Evolutionary conservation across 2,797 vertebrate species (phyloP), one percentile per base, ranked within the genome.

Genomic region (Gymnopithys bicolor): DNA sequence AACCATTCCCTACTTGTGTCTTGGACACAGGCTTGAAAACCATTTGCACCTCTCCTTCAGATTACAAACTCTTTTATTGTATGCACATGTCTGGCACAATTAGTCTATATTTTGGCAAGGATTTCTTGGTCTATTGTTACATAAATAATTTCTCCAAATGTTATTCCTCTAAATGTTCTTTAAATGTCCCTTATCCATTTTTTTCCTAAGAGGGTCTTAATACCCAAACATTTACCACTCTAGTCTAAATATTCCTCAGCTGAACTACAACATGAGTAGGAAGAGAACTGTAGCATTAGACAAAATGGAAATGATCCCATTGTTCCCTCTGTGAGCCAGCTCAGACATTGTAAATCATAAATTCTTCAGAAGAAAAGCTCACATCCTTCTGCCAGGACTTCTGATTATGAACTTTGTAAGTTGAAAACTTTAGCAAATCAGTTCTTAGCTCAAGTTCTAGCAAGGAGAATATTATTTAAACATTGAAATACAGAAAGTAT

Each of bases 191-290:
- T 69, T 39, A 73, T 59, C 21, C 27, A 2, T 90, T 77, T 63
- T 68, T 81, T 77, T 33, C 21, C 48, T 63, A 55, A 76, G 41
- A 70, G 41, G 5, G 28, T 73, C 45, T 82, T 82, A 78, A 91
- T 88, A 91, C 37, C 55, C 80, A 96, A 95, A 96, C 67, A 95
- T 92, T 90, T 93, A 84, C 67, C 33, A 52, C 48, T 73, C 4
- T 76, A 94, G 78, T 95, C 90, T 95, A 96, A 95, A 95, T 95
- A 95, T 74, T 76, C 80, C 67, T 93, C 70, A 89, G 59, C 27
- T 66, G 67, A 89, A 90, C 59, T 82, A 55, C 75, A 92, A n/a
- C 46, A 90, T 22, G 37, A 89, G 66, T 77, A 83, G 52, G 41
- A 90, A 49, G 37, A 79, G 48, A 89, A 79, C 10, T 84, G 41